Percentiles rank a stretch among this genome's conserved stretches.
Evolutionary conservation across 2,888 invertebrate genomes (phyloP).

Genomic region (Dyspetes luteomarginatus): DNA sequence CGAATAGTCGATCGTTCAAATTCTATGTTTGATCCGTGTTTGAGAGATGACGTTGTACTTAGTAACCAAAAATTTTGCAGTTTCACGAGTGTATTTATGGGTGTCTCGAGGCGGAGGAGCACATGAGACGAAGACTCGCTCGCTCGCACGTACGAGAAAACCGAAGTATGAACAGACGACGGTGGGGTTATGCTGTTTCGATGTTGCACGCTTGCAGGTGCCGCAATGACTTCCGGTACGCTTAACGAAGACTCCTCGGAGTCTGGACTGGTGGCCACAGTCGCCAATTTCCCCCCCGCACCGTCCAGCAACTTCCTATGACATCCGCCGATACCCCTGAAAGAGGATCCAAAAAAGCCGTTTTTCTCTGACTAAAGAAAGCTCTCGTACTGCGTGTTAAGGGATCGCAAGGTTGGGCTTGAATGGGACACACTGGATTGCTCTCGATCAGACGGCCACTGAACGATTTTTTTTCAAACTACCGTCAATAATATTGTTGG

Average conservation of each 20-base stretch:
- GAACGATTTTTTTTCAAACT: too few species aligned
- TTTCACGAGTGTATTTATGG: too few species aligned
- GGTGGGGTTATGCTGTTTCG: constrained; percentile 85
- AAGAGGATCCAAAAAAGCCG: constrained; percentile 77
- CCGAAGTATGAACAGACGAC: constrained; percentile 85
- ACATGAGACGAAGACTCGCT: too few species aligned
- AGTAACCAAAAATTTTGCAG: too few species aligned
- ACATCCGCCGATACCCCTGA: constrained; percentile 84
- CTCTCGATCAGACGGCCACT: too few species aligned
- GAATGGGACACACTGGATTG: too few species aligned
- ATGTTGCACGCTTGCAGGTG: constrained; percentile 81
- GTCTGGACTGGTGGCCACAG: constrained; percentile 85
- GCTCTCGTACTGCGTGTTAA: constrained; percentile 9
- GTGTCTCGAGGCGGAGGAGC: too few species aligned
- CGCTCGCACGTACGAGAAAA: constrained; percentile 64
- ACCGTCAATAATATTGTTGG: too few species aligned
- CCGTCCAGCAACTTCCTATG: constrained; percentile 84
- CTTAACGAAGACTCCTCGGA: constrained; percentile 83
- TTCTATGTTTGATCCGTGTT: too few species aligned
- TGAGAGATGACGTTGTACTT: too few species aligned
- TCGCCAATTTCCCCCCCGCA: constrained; percentile 85
- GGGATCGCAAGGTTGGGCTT: not conserved
- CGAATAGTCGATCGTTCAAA: not conserved
- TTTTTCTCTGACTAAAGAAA: constrained; percentile 48
- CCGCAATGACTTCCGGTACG: constrained; percentile 77